These are phyloP conservation scores for Sapajus apella DNA, from an alignment of 2,113 vertebrate genomes.

Conservation along the genomic window DNA sequence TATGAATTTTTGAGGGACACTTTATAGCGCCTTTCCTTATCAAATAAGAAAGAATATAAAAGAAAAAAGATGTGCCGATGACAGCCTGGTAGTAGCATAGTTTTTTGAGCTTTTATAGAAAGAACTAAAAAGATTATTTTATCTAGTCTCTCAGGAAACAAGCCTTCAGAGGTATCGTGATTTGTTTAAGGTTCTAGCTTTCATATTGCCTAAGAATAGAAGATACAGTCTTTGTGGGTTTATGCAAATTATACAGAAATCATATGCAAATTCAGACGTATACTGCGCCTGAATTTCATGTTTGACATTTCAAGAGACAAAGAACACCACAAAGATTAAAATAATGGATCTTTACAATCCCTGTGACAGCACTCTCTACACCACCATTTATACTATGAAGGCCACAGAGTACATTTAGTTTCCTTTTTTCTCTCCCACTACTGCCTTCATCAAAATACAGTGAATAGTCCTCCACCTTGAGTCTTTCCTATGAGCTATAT, in stretches of 20 bases:
- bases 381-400: background rate
- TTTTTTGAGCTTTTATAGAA: background rate
- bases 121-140: background rate
- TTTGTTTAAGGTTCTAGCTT: constrained; percentile 15
- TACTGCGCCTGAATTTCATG: background rate
- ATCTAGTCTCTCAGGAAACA: constrained; percentile 1
- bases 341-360: background rate
- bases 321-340: constrained; percentile 1
- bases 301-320: constrained; percentile 32
- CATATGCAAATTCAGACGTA: background rate
- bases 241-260: constrained; percentile 19
- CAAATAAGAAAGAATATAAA: background rate
- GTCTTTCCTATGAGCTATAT: background rate
- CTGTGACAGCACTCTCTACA: background rate
- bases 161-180: background rate
- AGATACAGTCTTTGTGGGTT: background rate
- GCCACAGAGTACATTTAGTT: background rate
- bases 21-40: background rate
- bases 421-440: background rate
- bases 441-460: background rate
- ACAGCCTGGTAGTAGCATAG: background rate
- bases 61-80: background rate
- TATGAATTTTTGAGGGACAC: background rate
- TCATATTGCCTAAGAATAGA: constrained; percentile 36
- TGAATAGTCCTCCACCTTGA: background rate